Percentiles rank a stretch among this genome's conserved stretches.
Conservation (phyloP, 2,888 invertebrate species). For the Apamea anceps region DNA sequence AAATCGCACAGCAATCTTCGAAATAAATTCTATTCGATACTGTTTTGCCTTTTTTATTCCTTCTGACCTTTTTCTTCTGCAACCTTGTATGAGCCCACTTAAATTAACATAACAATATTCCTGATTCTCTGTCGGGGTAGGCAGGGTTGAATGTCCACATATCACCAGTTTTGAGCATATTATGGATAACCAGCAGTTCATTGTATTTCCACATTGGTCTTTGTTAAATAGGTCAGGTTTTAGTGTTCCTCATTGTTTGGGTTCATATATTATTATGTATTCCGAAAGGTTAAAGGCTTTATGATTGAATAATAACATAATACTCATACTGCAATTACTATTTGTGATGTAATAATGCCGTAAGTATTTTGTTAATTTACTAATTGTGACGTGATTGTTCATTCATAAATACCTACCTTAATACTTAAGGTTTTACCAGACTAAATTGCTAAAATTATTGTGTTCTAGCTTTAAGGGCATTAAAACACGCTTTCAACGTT, state of each 20-base stretch:
- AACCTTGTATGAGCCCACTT: too few species aligned
- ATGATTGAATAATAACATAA: slow-evolving; percentile 59
- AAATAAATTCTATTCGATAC: slow-evolving; percentile 54
- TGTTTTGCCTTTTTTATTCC: background rate
- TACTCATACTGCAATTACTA: slow-evolving; percentile 58
- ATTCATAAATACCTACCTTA: slow-evolving; percentile 40
- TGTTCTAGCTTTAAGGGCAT: slow-evolving; percentile 44
- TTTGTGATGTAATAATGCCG: slow-evolving; percentile 58
- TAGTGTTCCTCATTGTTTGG: slow-evolving; percentile 36
- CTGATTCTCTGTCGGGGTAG: background rate
- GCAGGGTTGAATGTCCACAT: background rate
- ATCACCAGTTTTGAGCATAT: background rate
- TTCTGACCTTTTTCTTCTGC: background rate
- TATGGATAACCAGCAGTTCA: slow-evolving; percentile 17
- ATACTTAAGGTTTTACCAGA: slow-evolving; percentile 37
- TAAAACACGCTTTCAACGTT: slow-evolving; percentile 60
- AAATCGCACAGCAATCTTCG: slow-evolving; percentile 33
- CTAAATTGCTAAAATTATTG: slow-evolving; percentile 51
- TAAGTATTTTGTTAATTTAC: slow-evolving; percentile 31
- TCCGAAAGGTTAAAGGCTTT: slow-evolving; percentile 54
- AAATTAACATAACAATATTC: too few species aligned
- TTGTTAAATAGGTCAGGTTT: slow-evolving; percentile 51
- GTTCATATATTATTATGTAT: slow-evolving; percentile 51
- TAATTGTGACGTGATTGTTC: slow-evolving; percentile 51
- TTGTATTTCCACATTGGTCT: slow-evolving; percentile 38